These are phyloP conservation scores for Deladenus siricidicola DNA, from an alignment of 2,888 invertebrate genomes.

Conservation along the genomic window DNA sequence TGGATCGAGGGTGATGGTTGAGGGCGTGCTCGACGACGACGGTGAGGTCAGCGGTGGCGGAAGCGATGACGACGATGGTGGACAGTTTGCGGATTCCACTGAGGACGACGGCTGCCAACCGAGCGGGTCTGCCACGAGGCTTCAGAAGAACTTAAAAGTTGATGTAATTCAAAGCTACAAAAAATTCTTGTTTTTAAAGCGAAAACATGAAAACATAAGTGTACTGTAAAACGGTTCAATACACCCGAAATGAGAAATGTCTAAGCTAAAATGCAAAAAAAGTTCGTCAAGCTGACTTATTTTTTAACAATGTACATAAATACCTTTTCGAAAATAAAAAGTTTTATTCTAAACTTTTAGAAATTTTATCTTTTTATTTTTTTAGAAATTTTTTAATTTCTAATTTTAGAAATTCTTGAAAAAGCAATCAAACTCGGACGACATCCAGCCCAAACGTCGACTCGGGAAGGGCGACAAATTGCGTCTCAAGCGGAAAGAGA, in stretches of 20 bases:
- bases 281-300: not conserved
- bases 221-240: too few species aligned
- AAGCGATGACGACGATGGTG: not conserved
- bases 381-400: not conserved
- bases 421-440: too few species aligned
- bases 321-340: not conserved
- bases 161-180: too few species aligned
- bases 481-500: conserved; percentile 13
- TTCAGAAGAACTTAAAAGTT: too few species aligned
- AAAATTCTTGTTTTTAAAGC: too few species aligned
- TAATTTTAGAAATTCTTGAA: too few species aligned
- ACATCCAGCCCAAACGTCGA: not conserved
- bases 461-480: conserved; percentile 13
- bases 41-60: not conserved
- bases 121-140: too few species aligned
- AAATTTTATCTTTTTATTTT: not conserved
- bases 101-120: too few species aligned
- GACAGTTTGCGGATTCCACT: too few species aligned
- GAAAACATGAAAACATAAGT: too few species aligned
- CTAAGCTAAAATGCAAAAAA: not conserved
- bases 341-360: not conserved
- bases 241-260: not conserved
- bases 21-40: not conserved
- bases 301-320: not conserved
- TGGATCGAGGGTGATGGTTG: not conserved